Evolutionary conservation across 2,888 invertebrate species (phyloP), one percentile per base, ranked within the genome.

Genomic region (Agrypnus murinus): DNA sequence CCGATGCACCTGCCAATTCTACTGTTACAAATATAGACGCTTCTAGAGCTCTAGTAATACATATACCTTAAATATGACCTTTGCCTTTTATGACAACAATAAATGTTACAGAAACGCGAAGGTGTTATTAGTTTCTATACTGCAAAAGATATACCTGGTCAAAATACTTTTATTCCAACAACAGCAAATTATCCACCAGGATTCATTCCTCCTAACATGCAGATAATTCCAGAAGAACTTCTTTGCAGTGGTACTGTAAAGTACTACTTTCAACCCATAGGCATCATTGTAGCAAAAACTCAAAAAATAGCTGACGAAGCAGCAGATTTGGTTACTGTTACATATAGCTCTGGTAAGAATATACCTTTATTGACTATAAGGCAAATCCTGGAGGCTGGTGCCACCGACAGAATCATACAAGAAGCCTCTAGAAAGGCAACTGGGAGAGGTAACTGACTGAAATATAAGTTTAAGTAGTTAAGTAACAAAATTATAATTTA

Each of bases 251-350:
- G 87, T 14, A 82, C 84, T 19, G 87, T 93, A 0, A 81, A 85
- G 9, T 93, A 89, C 81, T 89, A 91, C 72, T 91, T 93, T 0
- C 95, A 96, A 79, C 91, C 94, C 0, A 80, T 95, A 2, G 96
- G 93, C 0, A 79, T 95, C 0, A 86, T 96, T 5, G 90, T 92
- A 0, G 95, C 95, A 0, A 87, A 86, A 8, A 88, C 87, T 0
- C 88, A 89, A 19, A 85, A 85, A 0, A 76, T 90, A 19, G 93
- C 93, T 0, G 87, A 89, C 70, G 82, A 86, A 69, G 92, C 91
- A 0, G 89, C 89, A 0, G 84, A 86, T 17, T 82, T 89, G 48
- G 90, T 92, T 0, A 86, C 88, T 79, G 85, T 92, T 0, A 86
- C 84, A 36, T 92, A 91, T 73, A 86, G 85, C 36, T 84, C 86